Percentiles rank a stretch among this genome's conserved stretches.
Evolutionary conservation across 1,140 invertebrate genomes (phyloP).

Genomic region (Caenorhabditis briggsae): DNA sequence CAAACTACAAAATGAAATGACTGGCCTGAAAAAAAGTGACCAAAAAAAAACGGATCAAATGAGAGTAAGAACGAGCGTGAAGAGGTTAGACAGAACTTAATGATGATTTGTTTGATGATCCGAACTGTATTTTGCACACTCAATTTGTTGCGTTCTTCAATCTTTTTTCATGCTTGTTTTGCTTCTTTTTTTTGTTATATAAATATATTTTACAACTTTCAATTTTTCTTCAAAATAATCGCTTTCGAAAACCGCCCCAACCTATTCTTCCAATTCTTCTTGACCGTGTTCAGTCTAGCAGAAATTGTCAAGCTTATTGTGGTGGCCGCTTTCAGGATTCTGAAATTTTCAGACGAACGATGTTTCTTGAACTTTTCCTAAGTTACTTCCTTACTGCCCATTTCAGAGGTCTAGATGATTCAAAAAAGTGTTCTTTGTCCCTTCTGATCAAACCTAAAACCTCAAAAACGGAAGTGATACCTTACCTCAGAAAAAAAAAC

Average conservation of each 20-base stretch:
- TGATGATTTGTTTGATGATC: slow-evolving; percentile 26
- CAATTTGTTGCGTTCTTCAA: slow-evolving; percentile 39
- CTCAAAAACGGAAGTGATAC: slow-evolving; percentile 42
- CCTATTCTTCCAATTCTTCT: not conserved
- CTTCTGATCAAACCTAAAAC: slow-evolving; percentile 4
- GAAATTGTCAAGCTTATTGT: slow-evolving; percentile 7
- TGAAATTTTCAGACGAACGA: not conserved
- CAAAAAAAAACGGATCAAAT: slow-evolving; percentile 49
- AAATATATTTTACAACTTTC: not conserved
- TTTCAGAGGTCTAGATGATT: not conserved
- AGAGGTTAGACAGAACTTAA: not conserved
- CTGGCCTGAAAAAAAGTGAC: not conserved
- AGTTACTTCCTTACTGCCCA: slow-evolving; percentile 13
- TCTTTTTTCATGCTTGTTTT: not conserved
- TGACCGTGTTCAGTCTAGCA: slow-evolving; percentile 44
- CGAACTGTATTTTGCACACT: slow-evolving; percentile 13
- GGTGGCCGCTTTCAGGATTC: no score
- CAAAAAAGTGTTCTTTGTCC: slow-evolving; percentile 46
- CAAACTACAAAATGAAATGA: slow-evolving; percentile 47
- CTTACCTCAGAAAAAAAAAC: not conserved
- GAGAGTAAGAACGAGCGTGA: not conserved
- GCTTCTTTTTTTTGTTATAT: not conserved
- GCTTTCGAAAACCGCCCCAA: slow-evolving; percentile 8
- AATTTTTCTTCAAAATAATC: not conserved
- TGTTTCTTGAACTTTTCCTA: slow-evolving; percentile 10